Percentiles rank a stretch among this genome's conserved stretches.
These are phyloP conservation scores for Aegotheles bennettii DNA, from an alignment of 2,113 vertebrate species.

Conservation along the genomic window DNA sequence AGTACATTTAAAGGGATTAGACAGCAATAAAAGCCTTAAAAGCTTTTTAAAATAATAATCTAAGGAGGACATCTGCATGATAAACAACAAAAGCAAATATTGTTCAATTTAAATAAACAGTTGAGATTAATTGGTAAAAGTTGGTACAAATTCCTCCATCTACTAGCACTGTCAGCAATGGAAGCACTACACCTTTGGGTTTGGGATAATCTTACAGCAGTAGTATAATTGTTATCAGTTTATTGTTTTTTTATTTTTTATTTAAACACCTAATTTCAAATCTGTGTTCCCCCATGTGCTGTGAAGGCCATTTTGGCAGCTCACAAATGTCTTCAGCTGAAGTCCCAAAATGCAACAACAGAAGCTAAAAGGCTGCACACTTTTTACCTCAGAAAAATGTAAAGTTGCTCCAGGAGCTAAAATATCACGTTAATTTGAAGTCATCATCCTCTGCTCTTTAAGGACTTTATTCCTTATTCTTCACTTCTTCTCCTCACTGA, in stretches of 20 bases:
- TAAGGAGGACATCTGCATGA: constrained; percentile 29
- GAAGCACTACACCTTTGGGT: not conserved
- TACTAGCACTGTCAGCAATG: not conserved
- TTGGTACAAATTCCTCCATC: not conserved
- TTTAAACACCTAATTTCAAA: constrained; percentile 43
- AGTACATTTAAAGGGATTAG: constrained; percentile 58
- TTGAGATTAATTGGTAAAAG: not conserved
- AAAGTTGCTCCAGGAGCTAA: not conserved
- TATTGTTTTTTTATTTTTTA: not conserved
- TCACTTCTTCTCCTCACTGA: not conserved
- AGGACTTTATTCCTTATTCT: not conserved
- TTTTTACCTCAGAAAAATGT: not conserved
- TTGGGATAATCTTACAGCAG: not conserved
- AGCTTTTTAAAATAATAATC: not conserved
- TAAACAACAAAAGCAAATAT: constrained; percentile 55
- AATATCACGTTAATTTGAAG: not conserved
- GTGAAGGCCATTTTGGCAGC: not conserved
- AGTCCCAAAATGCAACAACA: not conserved
- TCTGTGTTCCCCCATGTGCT: not conserved
- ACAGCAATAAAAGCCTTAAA: constrained; percentile 1
- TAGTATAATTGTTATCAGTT: not conserved
- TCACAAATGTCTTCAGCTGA: not conserved
- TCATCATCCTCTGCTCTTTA: not conserved
- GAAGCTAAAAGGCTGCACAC: not conserved
- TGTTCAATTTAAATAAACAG: constrained; percentile 41